A percentile compares a stretch with the other conserved stretches of the same genome.
Evolutionary conservation across 2,797 vertebrate species (phyloP).

Genomic region (Taeniopygia guttata): DNA sequence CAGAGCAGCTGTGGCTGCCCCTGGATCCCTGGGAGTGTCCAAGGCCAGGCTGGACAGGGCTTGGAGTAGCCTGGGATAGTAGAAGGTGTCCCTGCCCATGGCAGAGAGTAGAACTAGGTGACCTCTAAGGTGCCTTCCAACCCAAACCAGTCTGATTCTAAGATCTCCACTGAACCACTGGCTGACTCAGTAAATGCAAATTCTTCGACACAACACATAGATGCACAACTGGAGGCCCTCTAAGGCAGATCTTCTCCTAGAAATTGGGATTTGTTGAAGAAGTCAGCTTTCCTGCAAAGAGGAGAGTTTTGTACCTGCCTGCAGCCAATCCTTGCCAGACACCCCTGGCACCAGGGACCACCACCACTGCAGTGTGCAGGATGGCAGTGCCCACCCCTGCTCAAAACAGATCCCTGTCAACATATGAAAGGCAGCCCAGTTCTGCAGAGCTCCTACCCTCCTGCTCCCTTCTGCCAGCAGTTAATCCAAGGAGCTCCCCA

Average conservation of each 20-base stretch:
- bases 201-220: not conserved
- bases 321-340: not conserved
- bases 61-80: accelerated
- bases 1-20: not conserved
- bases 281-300: not conserved
- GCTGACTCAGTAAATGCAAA: not conserved
- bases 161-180: not conserved
- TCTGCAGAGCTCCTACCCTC: not conserved
- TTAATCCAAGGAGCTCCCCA: not conserved
- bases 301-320: not conserved
- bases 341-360: not conserved
- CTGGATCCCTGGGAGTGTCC: not conserved
- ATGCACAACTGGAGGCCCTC: not conserved
- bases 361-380: not conserved
- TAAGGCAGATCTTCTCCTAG: not conserved
- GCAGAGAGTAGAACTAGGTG: not conserved
- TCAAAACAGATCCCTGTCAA: not conserved
- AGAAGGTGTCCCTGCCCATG: not conserved
- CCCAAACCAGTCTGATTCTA: not conserved
- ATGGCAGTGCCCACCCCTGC: not conserved
- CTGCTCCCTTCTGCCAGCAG: not conserved
- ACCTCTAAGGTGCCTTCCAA: not conserved
- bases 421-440: not conserved
- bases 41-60: accelerated
- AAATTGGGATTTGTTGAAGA: not conserved